Base-by-base conservation (phyloP, 2,888 invertebrate species). In the Disparrhopalites patrizii region DNA sequence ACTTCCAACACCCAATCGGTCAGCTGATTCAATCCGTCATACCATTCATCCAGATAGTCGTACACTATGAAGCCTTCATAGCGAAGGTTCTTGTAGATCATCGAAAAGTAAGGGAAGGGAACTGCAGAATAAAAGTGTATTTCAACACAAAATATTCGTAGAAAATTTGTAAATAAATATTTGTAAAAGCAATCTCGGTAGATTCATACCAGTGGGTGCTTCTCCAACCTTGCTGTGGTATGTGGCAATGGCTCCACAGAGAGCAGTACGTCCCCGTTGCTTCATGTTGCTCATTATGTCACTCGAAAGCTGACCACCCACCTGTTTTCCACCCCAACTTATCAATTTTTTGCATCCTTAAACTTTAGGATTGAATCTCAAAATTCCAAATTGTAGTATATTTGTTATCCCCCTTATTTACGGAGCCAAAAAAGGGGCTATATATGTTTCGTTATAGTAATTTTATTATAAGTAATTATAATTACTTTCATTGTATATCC, bases 221-320 rank as follows among this genome's bases (percentile, higher is more conserved):
- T 70, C 68, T 3, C 60, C 25, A 20, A 68, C 62, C 40, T 82
- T 82, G 60, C 80, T 80, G 75, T 87, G 87, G 76, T 87, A 88
- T 3, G 80, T 77, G 0, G 86, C 83, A 69, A 88, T 87, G 1
- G 85, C 81, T 20, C 88, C 88, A 75, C 87, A 87, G 3, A 85
- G 82, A 0, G 86, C 81, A 15, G 87, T 80, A 66, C 87, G 80
- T 0, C 87, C 87, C 70, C 78, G 81, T 20, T 68, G 66, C 65
- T 83, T 86, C 87, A 88, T 87, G 71, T 84, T 83, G 20, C 82
- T 80, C 4, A 87, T 78, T 1, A 87, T 82, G 7, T 77, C 79
- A 65, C 82, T 82, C 50, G 86, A 85, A 8, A 87, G 80, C 71
- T 85, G 83, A 1, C 87, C 87, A 8, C 87, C 87, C 18, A 88